These are phyloP conservation scores for Poeciliopsis turrubarensis DNA, from an alignment of 2,113 vertebrate species.

Conservation along the genomic window DNA sequence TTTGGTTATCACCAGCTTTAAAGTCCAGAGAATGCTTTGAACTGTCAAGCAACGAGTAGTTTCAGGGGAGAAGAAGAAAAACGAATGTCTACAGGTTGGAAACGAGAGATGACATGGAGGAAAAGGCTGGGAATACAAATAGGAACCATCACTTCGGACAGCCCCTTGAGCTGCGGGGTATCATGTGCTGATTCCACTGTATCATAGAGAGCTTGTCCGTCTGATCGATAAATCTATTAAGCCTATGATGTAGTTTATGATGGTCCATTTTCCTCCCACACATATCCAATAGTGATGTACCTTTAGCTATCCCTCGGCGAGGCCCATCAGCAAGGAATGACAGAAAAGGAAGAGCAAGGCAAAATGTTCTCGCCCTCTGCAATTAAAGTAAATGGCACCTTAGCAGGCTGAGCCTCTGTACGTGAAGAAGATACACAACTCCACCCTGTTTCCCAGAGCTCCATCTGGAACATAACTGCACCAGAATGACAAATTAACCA, in stretches of 20 bases:
- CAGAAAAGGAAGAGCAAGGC: conserved; percentile 14
- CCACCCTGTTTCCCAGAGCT: conserved; percentile 3
- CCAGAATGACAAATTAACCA: conserved; percentile 62
- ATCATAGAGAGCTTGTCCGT: conserved; percentile 43
- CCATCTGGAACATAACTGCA: conserved; percentile 9
- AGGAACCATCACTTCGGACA: conserved; percentile 46
- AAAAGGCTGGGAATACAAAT: conserved; percentile 58
- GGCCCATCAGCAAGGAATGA: conserved; percentile 2
- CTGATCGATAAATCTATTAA: conserved; percentile 75
- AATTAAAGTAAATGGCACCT: conserved; percentile 34
- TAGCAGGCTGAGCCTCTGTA: conserved; percentile 3
- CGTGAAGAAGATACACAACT: conserved; percentile 41
- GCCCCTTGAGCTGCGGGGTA: conserved; percentile 35
- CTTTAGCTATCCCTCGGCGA: conserved; percentile 8
- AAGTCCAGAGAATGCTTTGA: conserved; percentile 58
- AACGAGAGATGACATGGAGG: conserved; percentile 17
- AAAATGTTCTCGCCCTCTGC: conserved; percentile 11
- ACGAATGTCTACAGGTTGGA: conserved; percentile 26
- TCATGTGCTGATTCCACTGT: conserved; percentile 45
- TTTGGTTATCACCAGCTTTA: conserved; percentile 38
- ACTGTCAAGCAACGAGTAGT: conserved; percentile 17
- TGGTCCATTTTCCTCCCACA: conserved; percentile 41
- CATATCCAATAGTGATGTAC: conserved; percentile 33
- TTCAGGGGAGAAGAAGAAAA: conserved; percentile 19
- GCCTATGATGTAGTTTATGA: conserved; percentile 58